Evolutionary conservation across 2,888 invertebrate genomes (phyloP), one percentile per base, ranked within the genome.

Genomic region (Dicyrtomina minuta): DNA sequence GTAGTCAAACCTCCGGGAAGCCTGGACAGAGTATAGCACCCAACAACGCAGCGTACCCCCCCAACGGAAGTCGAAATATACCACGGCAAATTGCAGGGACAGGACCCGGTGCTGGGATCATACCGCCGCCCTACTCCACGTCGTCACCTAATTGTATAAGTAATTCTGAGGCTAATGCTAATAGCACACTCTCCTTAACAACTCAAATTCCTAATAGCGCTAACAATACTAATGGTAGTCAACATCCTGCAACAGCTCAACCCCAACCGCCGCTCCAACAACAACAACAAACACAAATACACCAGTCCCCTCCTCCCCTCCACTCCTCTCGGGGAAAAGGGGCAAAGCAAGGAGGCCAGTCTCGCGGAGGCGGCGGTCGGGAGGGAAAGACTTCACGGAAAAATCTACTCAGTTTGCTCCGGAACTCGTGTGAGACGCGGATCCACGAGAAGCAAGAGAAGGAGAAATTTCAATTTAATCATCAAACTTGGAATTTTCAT

Each of bases 401-500:
- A 49, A 76, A 75, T 66, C 51, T 78, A 5, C 69, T 78, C 5
- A 75, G 72, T 59, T 71, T 76, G 64, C 66, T 78, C 0, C 60
- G 75, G n/a, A 74, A 75, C 55, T 74, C 76, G 0, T 73, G 77
- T 22, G 76, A 77, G 55, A 76, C 66, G 53, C 56, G 77, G 26
- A 77, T 78, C 41, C 72, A 72, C 26, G 75, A 76, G 56, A 78
- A 77, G 60, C 74, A 75, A 43, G 77, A 76, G 56, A 76, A 76
- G 60, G 78, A 77, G 59, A 78, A 78, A 55, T 77, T 77, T 62
- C 78, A 78, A 49, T 78, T 78, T 58, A 76, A 76, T 72, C 78
- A 78, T 44, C 78, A 78, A 71, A 78, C 78, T n/a, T 78, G 78
- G 78, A 78, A 77, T 67, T 78, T 78, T 66, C 77, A 76, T 51